phyloP scores from a whole-genome alignment of 2,797 vertebrate genomes.

The Kryptolebias ocellatus region DNA sequence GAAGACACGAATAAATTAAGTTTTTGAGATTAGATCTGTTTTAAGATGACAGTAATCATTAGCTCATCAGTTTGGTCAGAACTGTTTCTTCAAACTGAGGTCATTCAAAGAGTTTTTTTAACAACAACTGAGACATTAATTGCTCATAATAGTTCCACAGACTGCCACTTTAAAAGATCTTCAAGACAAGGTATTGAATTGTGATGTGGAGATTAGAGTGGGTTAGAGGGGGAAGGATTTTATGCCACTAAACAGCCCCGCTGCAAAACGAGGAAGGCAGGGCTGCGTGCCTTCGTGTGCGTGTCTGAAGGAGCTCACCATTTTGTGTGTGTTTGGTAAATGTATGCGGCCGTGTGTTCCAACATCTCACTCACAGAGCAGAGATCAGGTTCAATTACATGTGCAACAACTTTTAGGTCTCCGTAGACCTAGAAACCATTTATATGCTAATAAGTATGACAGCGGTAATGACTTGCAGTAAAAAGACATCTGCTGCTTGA shows the following conservation, averaged over 20 bases:
- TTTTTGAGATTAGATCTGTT: too few relatives aligned
- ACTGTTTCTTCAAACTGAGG: too few relatives aligned
- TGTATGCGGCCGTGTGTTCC: constrained; percentile 32
- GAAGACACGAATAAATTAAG: too few relatives aligned
- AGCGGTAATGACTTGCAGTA: constrained; percentile 78
- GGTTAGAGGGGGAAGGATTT: too few relatives aligned
- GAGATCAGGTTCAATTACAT: constrained; percentile 75
- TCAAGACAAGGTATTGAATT: not conserved
- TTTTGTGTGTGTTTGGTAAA: not conserved
- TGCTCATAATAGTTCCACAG: too few relatives aligned
- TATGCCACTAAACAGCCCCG: not conserved
- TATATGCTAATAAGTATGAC: constrained; percentile 84
- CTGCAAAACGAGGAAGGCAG: not conserved
- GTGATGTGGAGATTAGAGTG: not conserved
- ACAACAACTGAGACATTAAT: too few relatives aligned
- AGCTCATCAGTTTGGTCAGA: too few relatives aligned
- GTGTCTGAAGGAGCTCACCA: not conserved
- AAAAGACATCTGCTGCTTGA: constrained; percentile 81
- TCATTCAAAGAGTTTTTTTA: too few relatives aligned
- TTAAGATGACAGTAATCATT: too few relatives aligned
- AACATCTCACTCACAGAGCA: constrained; percentile 72
- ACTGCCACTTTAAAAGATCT: not conserved
- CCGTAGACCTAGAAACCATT: constrained; percentile 75
- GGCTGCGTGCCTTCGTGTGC: not conserved
- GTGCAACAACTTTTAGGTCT: constrained; percentile 74